A percentile compares a stretch with the other conserved stretches of the same genome.
These are phyloP conservation scores for Tympanoctomys barrerae DNA, from an alignment of 2,797 vertebrate species.

Conservation along the genomic window DNA sequence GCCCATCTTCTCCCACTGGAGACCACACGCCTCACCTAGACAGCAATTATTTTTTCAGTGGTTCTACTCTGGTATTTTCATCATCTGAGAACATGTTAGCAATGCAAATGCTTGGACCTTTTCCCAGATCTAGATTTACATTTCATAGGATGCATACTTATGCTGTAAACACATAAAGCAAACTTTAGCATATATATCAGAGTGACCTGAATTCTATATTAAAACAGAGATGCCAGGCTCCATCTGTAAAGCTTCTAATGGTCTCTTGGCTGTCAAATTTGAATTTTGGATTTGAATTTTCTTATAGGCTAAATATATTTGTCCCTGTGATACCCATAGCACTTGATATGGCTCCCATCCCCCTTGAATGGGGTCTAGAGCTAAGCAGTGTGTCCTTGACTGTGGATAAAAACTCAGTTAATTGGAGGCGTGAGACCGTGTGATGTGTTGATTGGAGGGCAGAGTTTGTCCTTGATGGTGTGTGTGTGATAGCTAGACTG, in stretches of 20 bases:
- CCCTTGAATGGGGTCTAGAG: neutral
- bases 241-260: neutral
- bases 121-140: neutral
- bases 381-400: neutral
- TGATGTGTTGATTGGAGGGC: neutral
- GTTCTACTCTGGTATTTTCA: neutral
- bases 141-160: neutral
- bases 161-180: neutral
- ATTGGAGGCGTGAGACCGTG: neutral
- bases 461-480: neutral
- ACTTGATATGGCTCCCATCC: neutral
- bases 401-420: neutral
- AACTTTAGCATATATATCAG: neutral
- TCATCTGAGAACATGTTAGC: slow-evolving; percentile 58
- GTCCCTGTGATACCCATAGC: neutral
- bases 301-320: neutral
- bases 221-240: neutral
- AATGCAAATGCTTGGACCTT: slow-evolving; percentile 11
- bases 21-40: neutral
- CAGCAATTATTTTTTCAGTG: neutral
- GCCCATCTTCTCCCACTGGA: neutral
- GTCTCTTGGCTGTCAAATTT: neutral
- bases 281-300: slow-evolving; percentile 19
- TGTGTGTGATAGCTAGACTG: neutral
- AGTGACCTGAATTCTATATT: neutral